Evolutionary conservation across 2,888 invertebrate species (phyloP), one percentile per base, ranked within the genome.

Genomic region (Macrosiphum euphorbiae): DNA sequence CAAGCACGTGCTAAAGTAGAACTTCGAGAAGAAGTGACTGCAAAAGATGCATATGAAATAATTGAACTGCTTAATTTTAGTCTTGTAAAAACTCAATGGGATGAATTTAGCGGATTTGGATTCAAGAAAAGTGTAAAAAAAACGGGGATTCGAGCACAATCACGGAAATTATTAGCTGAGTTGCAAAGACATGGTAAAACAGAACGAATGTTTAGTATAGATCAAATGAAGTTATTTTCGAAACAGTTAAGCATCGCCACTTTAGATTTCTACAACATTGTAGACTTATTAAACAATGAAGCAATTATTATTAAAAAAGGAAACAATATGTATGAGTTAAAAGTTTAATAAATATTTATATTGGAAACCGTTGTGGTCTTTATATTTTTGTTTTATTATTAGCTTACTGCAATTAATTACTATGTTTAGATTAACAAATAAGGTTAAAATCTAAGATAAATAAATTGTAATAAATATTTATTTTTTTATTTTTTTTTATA

Each of bases 1-100:
- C 97, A 98, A 96, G 97, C 99, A 35, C 96, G 99, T 95, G 99
- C 99, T 1, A 97, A 98, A 95, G 96, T 98, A 1, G 99, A 99
- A 96, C 96, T 99, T 94, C 96, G 98, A 94, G 97, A 98, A 96
- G 97, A 97, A 95, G 98, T 98, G 1, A 98, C 97, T 0, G 97
- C 96, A 94, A 96, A 97, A 93, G 99, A 99, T 96, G 99, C 99
- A 0, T 96, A 96, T 94, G 98, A 99, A 95, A 97, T 99, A 61
- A 97, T 99, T 78, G 98, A 98, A 95, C 97, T 99, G 92, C 97
- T 98, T 96, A 97, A 97, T 95, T 97, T 97, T 95, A 98, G 98
- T 95, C 96, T 98, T 95, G 96, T 97, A 58, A 98, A 98, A 95
- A 97, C 97, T 1, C 97, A 97, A 95, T 97, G 97, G 88, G 97